A percentile compares a stretch with the other conserved stretches of the same genome.
These are phyloP conservation scores for Tapera naevia DNA, from an alignment of 2,797 vertebrate genomes.

Conservation along the genomic window DNA sequence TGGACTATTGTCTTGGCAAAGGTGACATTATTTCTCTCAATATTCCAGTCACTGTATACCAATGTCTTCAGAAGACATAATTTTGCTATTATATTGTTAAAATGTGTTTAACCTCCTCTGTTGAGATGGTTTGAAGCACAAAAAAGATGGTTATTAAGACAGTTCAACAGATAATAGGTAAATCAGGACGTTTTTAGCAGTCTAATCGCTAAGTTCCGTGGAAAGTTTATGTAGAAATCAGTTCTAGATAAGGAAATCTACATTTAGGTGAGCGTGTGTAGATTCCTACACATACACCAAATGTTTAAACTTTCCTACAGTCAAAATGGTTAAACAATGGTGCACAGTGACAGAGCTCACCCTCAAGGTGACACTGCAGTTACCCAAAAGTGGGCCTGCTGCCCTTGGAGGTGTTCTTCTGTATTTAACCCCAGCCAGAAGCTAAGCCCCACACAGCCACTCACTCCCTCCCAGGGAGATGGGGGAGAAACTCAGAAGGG, in stretches of 20 bases:
- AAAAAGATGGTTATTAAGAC: background rate
- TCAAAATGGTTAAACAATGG: background rate
- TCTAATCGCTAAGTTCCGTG: background rate
- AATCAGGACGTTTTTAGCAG: background rate
- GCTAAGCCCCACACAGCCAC: no score
- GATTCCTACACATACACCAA: fast-evolving
- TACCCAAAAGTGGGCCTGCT: background rate
- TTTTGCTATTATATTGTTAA: background rate
- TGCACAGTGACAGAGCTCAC: background rate
- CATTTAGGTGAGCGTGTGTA: background rate
- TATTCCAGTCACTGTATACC: background rate
- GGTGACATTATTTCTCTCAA: background rate
- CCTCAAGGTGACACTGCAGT: background rate
- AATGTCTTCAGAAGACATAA: background rate
- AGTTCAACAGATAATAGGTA: background rate
- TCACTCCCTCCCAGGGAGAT: no score
- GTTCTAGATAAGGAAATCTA: background rate
- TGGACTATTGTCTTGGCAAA: background rate
- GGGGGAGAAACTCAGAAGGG: fast-evolving
- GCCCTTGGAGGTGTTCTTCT: background rate
- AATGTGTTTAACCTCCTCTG: background rate
- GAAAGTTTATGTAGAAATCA: background rate
- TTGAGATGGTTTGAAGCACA: background rate
- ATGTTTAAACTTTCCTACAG: background rate
- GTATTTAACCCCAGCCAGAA: background rate